Evolutionary conservation across 2,888 invertebrate species (phyloP).

Genomic region (Amitus sp.): DNA sequence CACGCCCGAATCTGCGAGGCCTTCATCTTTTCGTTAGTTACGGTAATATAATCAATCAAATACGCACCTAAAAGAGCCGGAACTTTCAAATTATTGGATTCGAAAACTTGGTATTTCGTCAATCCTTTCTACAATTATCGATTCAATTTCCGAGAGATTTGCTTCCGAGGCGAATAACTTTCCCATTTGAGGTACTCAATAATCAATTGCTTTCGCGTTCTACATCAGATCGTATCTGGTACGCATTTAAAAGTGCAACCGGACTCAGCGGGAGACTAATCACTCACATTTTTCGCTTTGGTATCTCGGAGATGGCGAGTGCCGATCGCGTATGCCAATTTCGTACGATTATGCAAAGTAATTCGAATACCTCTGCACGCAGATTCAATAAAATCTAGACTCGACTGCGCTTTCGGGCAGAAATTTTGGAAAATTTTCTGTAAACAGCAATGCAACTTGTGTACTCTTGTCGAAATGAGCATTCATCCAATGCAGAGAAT

Average conservation of each 20-base stretch:
- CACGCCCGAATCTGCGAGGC: not conserved
- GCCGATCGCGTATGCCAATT: slow-evolving; percentile 4
- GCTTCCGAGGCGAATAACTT: not conserved
- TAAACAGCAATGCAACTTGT: too few relatives aligned
- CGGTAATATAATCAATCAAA: not conserved
- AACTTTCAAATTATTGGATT: too few relatives aligned
- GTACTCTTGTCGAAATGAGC: too few relatives aligned
- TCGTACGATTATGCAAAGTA: slow-evolving; percentile 20
- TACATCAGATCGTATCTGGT: slow-evolving; percentile 27
- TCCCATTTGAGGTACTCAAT: slow-evolving; percentile 4
- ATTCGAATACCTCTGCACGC: slow-evolving; percentile 9
- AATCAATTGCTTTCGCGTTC: slow-evolving; percentile 15
- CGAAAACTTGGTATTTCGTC: not conserved
- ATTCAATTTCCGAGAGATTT: too few relatives aligned
- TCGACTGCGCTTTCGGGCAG: not conserved
- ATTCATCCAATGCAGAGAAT: not conserved
- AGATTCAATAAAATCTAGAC: not conserved
- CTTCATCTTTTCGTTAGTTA: not conserved
- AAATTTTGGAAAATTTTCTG: not conserved
- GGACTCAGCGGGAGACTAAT: slow-evolving; percentile 25
- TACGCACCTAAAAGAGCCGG: not conserved
- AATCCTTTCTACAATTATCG: not conserved
- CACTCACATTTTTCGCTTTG: slow-evolving; percentile 7
- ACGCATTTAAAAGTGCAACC: slow-evolving; percentile 11
- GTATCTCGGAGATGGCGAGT: slow-evolving; percentile 5